Percentiles rank a stretch among this genome's conserved stretches.
These are phyloP conservation scores for Chionomys nivalis DNA, from an alignment of 2,113 vertebrate genomes.

Conservation along the genomic window DNA sequence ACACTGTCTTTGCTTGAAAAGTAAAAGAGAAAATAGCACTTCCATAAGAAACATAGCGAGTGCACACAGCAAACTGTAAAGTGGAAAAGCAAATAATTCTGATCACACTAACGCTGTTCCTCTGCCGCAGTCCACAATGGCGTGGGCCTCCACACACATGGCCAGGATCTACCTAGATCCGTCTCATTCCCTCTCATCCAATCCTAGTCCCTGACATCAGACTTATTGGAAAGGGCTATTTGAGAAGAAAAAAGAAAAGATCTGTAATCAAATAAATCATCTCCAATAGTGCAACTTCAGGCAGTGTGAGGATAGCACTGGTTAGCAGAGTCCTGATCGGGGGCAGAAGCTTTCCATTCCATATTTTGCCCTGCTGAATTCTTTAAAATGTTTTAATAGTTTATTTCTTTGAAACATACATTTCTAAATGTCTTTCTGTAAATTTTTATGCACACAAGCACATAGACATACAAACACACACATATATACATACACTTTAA, in stretches of 20 bases:
- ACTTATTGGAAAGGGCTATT: not conserved
- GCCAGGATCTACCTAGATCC: not conserved
- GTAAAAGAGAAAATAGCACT: not conserved
- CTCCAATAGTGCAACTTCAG: not conserved
- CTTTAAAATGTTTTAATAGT: not conserved
- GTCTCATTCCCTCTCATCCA: not conserved
- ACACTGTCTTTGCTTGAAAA: slow-evolving; percentile 42
- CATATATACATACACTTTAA: not conserved
- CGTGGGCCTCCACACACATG: not conserved
- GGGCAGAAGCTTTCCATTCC: not conserved
- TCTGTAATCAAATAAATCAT: slow-evolving; percentile 9
- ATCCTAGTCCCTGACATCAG: not conserved
- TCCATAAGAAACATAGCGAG: not conserved
- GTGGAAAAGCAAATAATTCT: not conserved
- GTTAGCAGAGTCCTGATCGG: not conserved
- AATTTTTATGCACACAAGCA: not conserved
- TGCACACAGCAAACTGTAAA: not conserved
- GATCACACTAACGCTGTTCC: not conserved
- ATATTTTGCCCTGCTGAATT: not conserved
- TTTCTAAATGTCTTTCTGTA: not conserved
- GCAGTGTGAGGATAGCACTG: not conserved
- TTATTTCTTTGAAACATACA: slow-evolving; percentile 22
- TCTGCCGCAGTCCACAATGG: not conserved
- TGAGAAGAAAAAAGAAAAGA: not conserved
- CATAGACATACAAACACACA: not conserved